These are phyloP conservation scores for Hypsopygia costalis DNA, from an alignment of 2,888 invertebrate species.

Conservation along the genomic window DNA sequence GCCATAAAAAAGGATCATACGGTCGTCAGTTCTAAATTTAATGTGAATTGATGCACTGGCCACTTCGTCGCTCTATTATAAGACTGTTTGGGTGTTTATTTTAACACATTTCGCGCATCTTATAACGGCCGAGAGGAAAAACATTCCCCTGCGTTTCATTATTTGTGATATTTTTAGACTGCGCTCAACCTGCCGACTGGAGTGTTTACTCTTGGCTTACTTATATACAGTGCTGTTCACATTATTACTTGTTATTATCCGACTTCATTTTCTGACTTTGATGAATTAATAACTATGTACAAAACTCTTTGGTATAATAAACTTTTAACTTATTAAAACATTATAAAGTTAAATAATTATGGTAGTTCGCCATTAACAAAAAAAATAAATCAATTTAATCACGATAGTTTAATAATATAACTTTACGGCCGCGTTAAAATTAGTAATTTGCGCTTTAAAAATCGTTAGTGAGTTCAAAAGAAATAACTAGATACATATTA, in stretches of 20 bases:
- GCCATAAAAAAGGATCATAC: slow-evolving; percentile 66
- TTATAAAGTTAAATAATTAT: no score
- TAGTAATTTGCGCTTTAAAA: no score
- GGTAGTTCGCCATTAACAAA: no score
- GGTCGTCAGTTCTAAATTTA: slow-evolving; percentile 53
- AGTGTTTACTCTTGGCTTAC: slow-evolving; percentile 69
- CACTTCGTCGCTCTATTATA: slow-evolving; percentile 73
- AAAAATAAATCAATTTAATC: no score
- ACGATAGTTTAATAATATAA: no score
- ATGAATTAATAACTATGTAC: slow-evolving; percentile 18
- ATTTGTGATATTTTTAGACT: slow-evolving; percentile 75
- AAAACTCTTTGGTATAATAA: no score
- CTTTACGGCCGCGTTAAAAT: no score
- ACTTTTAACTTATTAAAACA: no score
- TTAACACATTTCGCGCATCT: slow-evolving; percentile 76
- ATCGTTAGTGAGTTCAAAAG: no score
- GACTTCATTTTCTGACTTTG: no score
- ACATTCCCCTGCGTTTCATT: slow-evolving; percentile 79
- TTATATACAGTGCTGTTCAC: slow-evolving; percentile 66
- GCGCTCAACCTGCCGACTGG: slow-evolving; percentile 70
- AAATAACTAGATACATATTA: no score
- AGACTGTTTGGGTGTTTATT: slow-evolving; percentile 76
- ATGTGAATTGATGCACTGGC: slow-evolving; percentile 70
- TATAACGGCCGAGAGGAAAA: slow-evolving; percentile 76
- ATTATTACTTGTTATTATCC: slow-evolving; percentile 50